These are phyloP conservation scores for Dendropsophus ebraccatus DNA, from an alignment of 2,113 vertebrate species.

Conservation along the genomic window DNA sequence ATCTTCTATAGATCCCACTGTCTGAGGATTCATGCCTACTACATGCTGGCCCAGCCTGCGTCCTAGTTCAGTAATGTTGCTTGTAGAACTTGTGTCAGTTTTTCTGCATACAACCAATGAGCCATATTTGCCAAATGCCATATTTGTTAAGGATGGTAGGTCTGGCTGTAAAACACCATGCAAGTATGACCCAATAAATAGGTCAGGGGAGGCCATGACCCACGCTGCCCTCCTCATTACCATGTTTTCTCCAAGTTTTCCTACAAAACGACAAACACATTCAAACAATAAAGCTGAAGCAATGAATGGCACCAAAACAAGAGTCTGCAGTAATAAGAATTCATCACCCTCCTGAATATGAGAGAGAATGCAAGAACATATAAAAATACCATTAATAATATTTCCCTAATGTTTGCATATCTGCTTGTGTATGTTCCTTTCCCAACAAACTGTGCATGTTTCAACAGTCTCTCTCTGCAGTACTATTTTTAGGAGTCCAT, in stretches of 20 bases:
- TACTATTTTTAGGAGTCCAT: no score
- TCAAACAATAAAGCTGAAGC: not conserved
- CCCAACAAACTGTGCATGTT: no score
- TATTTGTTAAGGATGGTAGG: constrained; percentile 62
- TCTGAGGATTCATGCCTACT: constrained; percentile 84
- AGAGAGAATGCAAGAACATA: no score
- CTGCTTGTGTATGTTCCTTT: no score
- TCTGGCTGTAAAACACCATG: constrained; percentile 70
- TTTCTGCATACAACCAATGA: constrained; percentile 81
- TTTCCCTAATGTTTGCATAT: no score
- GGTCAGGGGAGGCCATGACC: constrained; percentile 77
- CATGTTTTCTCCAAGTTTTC: constrained; percentile 90
- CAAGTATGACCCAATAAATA: constrained; percentile 83
- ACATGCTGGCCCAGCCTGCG: constrained; percentile 85
- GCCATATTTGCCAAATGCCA: constrained; percentile 83
- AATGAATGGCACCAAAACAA: not conserved
- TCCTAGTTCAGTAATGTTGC: constrained; percentile 71
- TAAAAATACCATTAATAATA: no score
- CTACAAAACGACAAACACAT: constrained; percentile 65
- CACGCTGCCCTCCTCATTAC: constrained; percentile 79
- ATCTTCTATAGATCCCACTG: constrained; percentile 83
- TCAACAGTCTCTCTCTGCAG: no score
- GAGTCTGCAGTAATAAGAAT: not conserved
- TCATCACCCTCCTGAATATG: no score
- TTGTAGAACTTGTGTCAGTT: constrained; percentile 65